Evolutionary conservation across 2,113 vertebrate genomes (phyloP), one percentile per base, ranked within the genome.

Genomic region (Gymnorhina tibicen): DNA sequence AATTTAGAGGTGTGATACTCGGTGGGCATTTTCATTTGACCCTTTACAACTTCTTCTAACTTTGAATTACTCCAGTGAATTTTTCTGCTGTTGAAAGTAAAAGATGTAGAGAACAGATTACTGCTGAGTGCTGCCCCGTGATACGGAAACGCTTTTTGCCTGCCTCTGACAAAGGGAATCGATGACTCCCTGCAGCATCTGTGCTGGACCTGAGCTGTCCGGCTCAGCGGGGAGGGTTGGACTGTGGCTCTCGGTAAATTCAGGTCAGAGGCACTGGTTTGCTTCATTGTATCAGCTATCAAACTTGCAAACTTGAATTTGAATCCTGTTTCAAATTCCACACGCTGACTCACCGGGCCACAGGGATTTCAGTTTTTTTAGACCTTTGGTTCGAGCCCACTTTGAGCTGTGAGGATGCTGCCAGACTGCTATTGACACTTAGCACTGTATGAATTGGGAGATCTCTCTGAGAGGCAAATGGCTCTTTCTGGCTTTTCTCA

Each of bases 1-100:
- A 94, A 94, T 95, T 94, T 67, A 94, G 89, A 96, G 62, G 94
- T 94, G 94, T 91, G 89, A 96, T 95, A 69, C 52, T 63, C 33
- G 50, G 63, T 86, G 80, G 63, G 59, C 17, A 66, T 91, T 96
- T 94, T 93, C 47, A 63, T 64, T 86, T 96, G 93, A 96, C 86
- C 93, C 93, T 93, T 90, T 87, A 64, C 52, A 87, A 53, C 70
- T 87, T 89, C 89, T 89, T 83, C 68, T 86, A 81, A 92, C 72
- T 97, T 87, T 92, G 72, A 93, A 78, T 93, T 89, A 78, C 86
- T 89, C 73, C 28, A 39, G 81, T 84, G 88, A 59, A 63, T 95
- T 94, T 82, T 85, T 86, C 72, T 77, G 75, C 58, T 55, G 58
- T 37, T 83, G 62, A 53, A 85, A 90, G 35, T 59, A 46, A 33